phyloP scores from a whole-genome alignment of 92 coral and sea anemone genomes.

The Phenganax subtilis region DNA sequence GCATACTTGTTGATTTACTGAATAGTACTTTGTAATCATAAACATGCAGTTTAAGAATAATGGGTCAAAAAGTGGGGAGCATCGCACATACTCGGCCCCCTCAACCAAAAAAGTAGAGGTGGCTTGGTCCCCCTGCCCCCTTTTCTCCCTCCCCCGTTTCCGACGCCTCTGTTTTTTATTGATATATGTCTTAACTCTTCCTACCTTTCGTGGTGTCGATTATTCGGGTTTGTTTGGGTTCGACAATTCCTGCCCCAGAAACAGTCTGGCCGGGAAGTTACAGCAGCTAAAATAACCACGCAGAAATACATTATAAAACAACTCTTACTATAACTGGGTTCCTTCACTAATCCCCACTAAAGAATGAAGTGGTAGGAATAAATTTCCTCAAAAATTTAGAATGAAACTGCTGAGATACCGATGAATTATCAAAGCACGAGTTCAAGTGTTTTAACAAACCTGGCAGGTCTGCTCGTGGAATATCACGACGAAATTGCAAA shows the following conservation, averaged over 20 bases:
- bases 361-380: too few relatives aligned
- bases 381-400: too few relatives aligned
- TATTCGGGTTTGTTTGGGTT: constrained; percentile 60
- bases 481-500: constrained; percentile 75
- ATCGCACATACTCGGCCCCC: too few relatives aligned
- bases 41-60: too few relatives aligned
- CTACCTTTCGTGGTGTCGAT: constrained; percentile 83
- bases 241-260: constrained; percentile 92
- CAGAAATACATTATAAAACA: neutral
- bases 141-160: too few relatives aligned
- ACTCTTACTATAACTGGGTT: neutral
- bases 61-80: too few relatives aligned
- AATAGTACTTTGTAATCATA: too few relatives aligned
- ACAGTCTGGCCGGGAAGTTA: constrained; percentile 71
- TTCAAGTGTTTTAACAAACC: constrained; percentile 39
- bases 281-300: constrained; percentile 50
- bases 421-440: neutral
- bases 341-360: too few relatives aligned
- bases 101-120: too few relatives aligned
- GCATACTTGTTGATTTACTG: too few relatives aligned
- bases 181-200: neutral
- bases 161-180: neutral
- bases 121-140: too few relatives aligned
- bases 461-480: constrained; percentile 77
- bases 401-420: too few relatives aligned